These are phyloP conservation scores for Brienomyrus brachyistius DNA, from an alignment of 2,113 vertebrate species.

Conservation along the genomic window DNA sequence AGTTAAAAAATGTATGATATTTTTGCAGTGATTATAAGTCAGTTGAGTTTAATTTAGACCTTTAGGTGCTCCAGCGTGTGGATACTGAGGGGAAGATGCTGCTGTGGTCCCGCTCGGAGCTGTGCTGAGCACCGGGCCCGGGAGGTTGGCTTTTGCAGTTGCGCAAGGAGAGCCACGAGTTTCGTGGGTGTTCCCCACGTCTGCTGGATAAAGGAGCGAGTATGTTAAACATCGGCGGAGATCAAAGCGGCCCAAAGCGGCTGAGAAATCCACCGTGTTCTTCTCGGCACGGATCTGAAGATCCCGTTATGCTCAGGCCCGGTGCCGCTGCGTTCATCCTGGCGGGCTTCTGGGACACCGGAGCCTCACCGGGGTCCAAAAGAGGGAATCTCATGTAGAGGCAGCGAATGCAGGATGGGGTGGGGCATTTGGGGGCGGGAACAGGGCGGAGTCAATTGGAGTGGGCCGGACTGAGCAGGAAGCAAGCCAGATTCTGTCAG, in stretches of 20 bases:
- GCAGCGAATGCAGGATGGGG: background rate
- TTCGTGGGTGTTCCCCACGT: background rate
- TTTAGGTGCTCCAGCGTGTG: background rate
- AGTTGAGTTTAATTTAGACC: background rate
- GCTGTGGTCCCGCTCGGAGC: background rate
- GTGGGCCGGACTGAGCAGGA: background rate
- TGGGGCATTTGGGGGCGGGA: background rate
- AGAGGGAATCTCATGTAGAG: background rate
- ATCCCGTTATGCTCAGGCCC: slow-evolving; percentile 32
- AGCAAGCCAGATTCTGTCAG: slow-evolving; percentile 29
- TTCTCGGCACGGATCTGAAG: slow-evolving; percentile 33
- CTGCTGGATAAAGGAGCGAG: slow-evolving; percentile 40
- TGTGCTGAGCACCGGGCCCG: background rate
- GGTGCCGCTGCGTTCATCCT: slow-evolving; percentile 35
- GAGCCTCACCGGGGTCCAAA: slow-evolving; percentile 48
- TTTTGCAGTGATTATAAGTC: background rate
- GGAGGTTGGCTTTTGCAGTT: background rate
- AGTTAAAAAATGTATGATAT: background rate
- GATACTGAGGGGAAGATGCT: background rate
- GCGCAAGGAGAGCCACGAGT: background rate
- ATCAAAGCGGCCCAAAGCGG: slow-evolving; percentile 50
- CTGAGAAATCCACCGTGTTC: slow-evolving; percentile 17
- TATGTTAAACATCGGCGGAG: slow-evolving; percentile 51
- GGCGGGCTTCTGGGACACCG: slow-evolving; percentile 45
- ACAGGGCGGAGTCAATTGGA: background rate